phyloP scores from a whole-genome alignment of 2,797 vertebrate genomes.

The Cryptoprocta ferox region DNA sequence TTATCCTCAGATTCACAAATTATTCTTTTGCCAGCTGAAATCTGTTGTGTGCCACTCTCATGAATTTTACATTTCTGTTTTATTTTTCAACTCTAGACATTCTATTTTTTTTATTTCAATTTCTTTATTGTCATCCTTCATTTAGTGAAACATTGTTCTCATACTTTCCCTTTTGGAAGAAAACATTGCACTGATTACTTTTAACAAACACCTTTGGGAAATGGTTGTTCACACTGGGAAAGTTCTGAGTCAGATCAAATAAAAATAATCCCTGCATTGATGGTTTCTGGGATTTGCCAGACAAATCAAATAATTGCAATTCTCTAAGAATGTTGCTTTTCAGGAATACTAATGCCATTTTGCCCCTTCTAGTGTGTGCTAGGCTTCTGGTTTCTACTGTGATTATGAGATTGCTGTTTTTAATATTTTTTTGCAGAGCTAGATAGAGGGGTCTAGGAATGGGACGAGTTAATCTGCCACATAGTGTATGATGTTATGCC shows the following conservation, averaged over 20 bases:
- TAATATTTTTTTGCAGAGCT: neutral
- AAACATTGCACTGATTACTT: neutral
- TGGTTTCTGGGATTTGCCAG: neutral
- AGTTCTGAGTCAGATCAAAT: neutral
- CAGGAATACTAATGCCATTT: neutral
- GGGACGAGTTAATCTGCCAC: neutral
- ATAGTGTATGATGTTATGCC: neutral
- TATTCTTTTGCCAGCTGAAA: neutral
- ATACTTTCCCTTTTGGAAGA: neutral
- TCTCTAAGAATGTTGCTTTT: neutral
- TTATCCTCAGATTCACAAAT: neutral
- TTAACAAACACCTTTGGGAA: neutral
- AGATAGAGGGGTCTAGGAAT: neutral
- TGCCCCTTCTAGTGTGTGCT: neutral
- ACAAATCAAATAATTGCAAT: neutral
- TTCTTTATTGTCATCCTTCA: neutral
- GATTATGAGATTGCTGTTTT: neutral
- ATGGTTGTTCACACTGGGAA: neutral
- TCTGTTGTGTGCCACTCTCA: neutral
- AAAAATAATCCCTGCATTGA: neutral
- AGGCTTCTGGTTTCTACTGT: neutral
- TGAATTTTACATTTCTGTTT: neutral
- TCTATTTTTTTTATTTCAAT: neutral
- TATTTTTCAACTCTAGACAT: neutral
- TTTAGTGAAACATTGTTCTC: neutral